Conservation (phyloP, 1,140 invertebrate species). For the Agrilus planipennis region DNA sequence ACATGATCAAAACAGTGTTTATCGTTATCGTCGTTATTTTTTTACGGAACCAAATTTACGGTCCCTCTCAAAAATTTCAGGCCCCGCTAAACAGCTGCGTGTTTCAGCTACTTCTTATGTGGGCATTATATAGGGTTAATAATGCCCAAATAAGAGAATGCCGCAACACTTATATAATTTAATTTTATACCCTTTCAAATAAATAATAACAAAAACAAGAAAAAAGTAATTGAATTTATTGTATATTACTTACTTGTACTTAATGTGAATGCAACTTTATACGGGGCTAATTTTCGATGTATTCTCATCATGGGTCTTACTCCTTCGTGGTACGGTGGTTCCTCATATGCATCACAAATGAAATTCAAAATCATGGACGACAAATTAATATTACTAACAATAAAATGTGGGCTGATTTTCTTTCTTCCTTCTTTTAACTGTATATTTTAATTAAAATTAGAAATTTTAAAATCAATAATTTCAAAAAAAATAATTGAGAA, state of each 20-base stretch:
- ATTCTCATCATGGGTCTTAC: slow-evolving; percentile 40
- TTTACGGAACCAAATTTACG: too few relatives aligned
- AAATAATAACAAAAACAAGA: too few relatives aligned
- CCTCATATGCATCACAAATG: slow-evolving; percentile 48
- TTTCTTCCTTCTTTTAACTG: slow-evolving; percentile 37
- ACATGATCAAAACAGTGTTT: too few relatives aligned
- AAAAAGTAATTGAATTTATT: not conserved
- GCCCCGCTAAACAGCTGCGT: too few relatives aligned
- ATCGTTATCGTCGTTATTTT: too few relatives aligned
- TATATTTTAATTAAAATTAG: slow-evolving; percentile 9
- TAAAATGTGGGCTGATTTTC: slow-evolving; percentile 23
- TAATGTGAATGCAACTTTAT: slow-evolving; percentile 55
- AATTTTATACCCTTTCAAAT: too few relatives aligned
- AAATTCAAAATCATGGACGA: slow-evolving; percentile 47
- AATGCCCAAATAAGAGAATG: too few relatives aligned
- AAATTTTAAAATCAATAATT: not conserved
- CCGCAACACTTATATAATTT: too few relatives aligned
- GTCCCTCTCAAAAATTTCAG: too few relatives aligned
- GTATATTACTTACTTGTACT: not conserved
- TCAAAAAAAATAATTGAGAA: not conserved
- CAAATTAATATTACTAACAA: slow-evolving; percentile 42
- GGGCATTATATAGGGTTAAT: too few relatives aligned
- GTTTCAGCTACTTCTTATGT: too few relatives aligned
- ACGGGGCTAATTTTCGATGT: slow-evolving; percentile 60
- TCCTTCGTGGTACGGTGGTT: slow-evolving; percentile 23